Base-by-base conservation (phyloP, 2,888 invertebrate genomes). In the Phalangium opilio region DNA sequence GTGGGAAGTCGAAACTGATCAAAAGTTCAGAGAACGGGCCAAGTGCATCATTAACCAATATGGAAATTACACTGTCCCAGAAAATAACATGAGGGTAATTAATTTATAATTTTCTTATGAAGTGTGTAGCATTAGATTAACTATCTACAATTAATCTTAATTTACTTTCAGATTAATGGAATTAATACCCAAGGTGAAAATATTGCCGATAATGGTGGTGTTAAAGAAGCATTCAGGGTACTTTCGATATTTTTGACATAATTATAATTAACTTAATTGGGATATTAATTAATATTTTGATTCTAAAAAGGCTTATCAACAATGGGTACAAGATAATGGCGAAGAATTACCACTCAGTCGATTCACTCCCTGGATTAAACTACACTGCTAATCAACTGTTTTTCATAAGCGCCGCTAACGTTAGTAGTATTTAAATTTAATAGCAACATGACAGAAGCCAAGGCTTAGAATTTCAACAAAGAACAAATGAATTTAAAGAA, bases 21-120 rank as follows among this genome's bases (percentile, higher is more conserved):
- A 77, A 55, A 78, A 79, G 17, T 93, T 87, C 64, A 70, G 86
- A 45, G 75, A 82, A 55, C 83, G 81, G 62, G 83, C 90, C 0
- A 77, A 81, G 60, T 93, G 93, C 63, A 87, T 93, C 59, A 86
- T 91, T 57, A 76, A 89, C 55, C 93, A 93, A 64, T 93, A 93
- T 62, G 83, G 83, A 49, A 89, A 90, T 67, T 93, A 82, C 64
- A 82, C 82, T 0, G 83, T 83, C 3, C 75, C 76, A 32, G 79
- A 80, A 66, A 78, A 85, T 2, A 75, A 73, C 43, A 65, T 86
- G 51, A 79, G 79, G 63, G 83, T 83, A 70, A 27, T 8, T 27
- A 27, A n/a, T n/a, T n/a, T n/a, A n/a, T n/a, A n/a, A n/a, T n/a
- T n/a, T n/a, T n/a, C n/a, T n/a, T n/a, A n/a, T n/a, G n/a, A n/a